Base-by-base conservation (phyloP, 1,140 invertebrate species). In the Cepaea nemoralis region DNA sequence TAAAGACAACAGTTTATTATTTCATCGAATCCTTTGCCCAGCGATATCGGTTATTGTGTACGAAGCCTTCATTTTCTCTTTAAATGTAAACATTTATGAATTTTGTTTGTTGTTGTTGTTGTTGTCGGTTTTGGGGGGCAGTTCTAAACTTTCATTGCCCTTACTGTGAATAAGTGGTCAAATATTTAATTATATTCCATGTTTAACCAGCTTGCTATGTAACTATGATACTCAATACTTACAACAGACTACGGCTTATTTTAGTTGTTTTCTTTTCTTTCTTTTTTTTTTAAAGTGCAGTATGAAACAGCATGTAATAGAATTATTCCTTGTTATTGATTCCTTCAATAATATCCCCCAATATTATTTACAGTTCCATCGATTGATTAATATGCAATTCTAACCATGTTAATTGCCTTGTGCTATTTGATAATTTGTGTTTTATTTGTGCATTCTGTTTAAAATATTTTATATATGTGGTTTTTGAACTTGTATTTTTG, bases 381-480 rank as follows among this genome's bases (percentile, higher is more conserved):
- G 50, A 55, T 55, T 55, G n/a, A 55, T 63, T 63, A 63, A 63
- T 63, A 63, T 63, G 59, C 59, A 63, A 31, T 31, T 63, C 10
- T 63, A 63, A 31, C 59, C 59, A 63, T 31, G 2, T 10, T 31
- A 31, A 8, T 31, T 63, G 59, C 59, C 59, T 63, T 63, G n/a
- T 63, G 12, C 16, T 39, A 39, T 0, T 71, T 40, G 8, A 55
- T 55, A 55, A 55, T 19, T 22, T 55, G 19, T 55, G 1, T 55
- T 45, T 45, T 45, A 45, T 16, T 45, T 45, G 42, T 45, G 42
- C 16, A 16, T 45, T 45, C 16, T 45, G 6, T 45, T 45, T 45
- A 45, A 45, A 45, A 10, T 45, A n/a, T n/a, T n/a, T n/a, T n/a
- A n/a, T n/a, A n/a, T n/a, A n/a, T n/a, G n/a, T n/a, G n/a, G n/a